Evolutionary conservation across 1,140 invertebrate genomes (phyloP).

Genomic region (Patella vulgata): DNA sequence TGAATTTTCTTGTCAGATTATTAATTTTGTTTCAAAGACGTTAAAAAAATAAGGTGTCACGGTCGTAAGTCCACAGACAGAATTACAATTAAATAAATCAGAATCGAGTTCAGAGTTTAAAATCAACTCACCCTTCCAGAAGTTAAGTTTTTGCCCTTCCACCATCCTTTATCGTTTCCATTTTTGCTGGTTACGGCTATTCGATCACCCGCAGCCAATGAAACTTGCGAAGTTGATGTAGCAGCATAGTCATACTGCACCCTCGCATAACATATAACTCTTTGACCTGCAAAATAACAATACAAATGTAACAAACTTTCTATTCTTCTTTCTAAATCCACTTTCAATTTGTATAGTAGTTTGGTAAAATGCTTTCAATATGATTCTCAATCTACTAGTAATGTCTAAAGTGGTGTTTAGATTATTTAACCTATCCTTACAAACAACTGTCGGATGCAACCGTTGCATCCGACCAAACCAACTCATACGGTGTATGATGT

Average conservation of each 20-base stretch:
- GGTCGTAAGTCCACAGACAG: not conserved
- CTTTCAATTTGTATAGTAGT: no score
- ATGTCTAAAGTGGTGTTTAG: no score
- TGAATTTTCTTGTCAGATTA: not conserved
- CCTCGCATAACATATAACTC: slow-evolving; percentile 65
- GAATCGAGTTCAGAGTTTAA: not conserved
- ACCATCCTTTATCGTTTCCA: slow-evolving; percentile 83
- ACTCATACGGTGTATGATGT: no score
- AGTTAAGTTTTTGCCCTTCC: slow-evolving; percentile 81
- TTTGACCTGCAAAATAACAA: slow-evolving; percentile 19
- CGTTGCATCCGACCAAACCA: no score
- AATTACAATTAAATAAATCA: not conserved
- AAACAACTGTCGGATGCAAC: no score
- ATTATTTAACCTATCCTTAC: no score
- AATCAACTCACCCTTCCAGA: slow-evolving; percentile 71
- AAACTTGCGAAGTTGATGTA: slow-evolving; percentile 79
- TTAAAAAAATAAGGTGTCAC: not conserved
- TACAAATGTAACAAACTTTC: not conserved
- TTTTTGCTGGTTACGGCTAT: slow-evolving; percentile 82
- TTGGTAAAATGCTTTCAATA: no score
- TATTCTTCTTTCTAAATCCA: no score
- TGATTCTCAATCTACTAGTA: no score
- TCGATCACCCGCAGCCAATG: slow-evolving; percentile 79
- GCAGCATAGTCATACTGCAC: slow-evolving; percentile 68
- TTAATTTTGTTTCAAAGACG: not conserved